Evolutionary conservation across 2,113 vertebrate genomes (phyloP), one percentile per base, ranked within the genome.

Genomic region (Microtus oregoni): DNA sequence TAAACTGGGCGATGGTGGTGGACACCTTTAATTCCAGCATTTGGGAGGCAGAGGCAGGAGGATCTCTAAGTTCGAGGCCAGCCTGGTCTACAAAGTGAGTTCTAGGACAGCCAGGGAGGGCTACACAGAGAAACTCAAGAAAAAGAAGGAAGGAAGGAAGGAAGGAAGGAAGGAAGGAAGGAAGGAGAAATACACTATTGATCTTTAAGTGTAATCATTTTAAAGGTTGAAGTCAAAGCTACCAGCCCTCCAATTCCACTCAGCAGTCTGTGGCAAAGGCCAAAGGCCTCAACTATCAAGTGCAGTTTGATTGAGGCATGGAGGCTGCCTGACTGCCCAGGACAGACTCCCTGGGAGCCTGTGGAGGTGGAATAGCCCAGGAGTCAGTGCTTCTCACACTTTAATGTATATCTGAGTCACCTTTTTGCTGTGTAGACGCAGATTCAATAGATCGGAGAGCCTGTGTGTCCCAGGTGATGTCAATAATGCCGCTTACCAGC

Each of bases 171-270:
- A 75, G 11, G 24, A 75, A 76, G 26, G 38, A 44, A 76, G 55
- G 19, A 41, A 35, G 89, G 63, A 63, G 93, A 94, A 97, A 95
- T 89, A 94, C 26, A 63, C 73, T 96, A 96, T 93, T 83, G 91
- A 95, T 89, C 81, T 86, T 95, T 82, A 67, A 65, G 68, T 76
- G 55, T 63, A 88, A 95, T 94, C 50, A 92, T 94, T 96, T 96
- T 90, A 91, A 92, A 86, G 91, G 87, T 61, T 75, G 32, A 20
- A 28, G 86, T 85, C 82, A 91, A 76, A 94, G 86, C 91, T 14
- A 5, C 65, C 61, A 87, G 78, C 17, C 3, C 82, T 76, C 41
- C 70, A 86, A 95, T 96, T 95, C 91, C 3, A 58, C 89, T 68
- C 94, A 94, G 91, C 89, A 26, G 81, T 76, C 92, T 14, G 0